Conservation (phyloP, 2,797 vertebrate species). For the Dryobates pubescens region DNA sequence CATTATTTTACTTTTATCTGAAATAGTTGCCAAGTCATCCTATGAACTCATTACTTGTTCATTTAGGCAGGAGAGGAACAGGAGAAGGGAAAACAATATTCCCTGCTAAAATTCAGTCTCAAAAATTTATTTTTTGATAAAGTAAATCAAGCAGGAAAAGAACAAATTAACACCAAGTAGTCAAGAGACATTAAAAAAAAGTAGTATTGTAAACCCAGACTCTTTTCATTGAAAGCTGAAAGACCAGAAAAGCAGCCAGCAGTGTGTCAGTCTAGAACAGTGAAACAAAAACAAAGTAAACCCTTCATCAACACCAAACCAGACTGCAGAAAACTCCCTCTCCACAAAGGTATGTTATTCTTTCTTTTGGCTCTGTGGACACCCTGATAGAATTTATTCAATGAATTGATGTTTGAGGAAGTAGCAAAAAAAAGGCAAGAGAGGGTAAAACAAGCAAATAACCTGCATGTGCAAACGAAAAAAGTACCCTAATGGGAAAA, state of each 20-base stretch:
- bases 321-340: not conserved
- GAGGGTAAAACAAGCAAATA: not conserved
- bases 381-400: not conserved
- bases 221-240: not conserved
- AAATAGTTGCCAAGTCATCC: not conserved
- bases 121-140: conserved; percentile 21
- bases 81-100: not conserved
- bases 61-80: not conserved
- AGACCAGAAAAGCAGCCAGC: not conserved
- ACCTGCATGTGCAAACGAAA: not conserved
- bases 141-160: not conserved
- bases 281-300: not conserved
- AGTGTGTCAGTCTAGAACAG: not conserved
- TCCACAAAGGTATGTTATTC: not conserved
- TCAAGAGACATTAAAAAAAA: not conserved
- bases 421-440: not conserved
- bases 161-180: not conserved
- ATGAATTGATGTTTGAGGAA: conserved; percentile 27
- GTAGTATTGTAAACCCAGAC: not conserved
- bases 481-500: not conserved
- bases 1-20: not conserved
- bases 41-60: not conserved
- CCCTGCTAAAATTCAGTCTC: not conserved
- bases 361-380: not conserved
- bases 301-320: not conserved